Conservation (phyloP, 2,888 invertebrate genomes). For the Gymnosoma rotundatum region DNA sequence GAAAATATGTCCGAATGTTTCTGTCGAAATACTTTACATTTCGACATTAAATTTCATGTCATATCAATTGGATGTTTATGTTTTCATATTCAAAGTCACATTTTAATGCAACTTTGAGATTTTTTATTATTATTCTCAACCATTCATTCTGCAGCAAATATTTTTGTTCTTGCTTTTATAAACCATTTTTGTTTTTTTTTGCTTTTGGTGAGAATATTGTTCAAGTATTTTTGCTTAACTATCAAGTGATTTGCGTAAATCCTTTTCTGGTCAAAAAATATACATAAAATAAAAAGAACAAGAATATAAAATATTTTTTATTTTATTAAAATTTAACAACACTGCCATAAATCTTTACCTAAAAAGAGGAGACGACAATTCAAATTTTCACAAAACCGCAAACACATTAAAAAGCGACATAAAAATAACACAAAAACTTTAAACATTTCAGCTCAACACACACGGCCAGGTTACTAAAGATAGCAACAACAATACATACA, state of each 20-base stretch:
- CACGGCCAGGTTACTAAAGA: constrained; percentile 65
- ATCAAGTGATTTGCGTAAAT: constrained; percentile 71
- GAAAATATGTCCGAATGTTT: background rate
- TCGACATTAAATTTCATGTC: constrained; percentile 28
- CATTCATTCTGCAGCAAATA: constrained; percentile 59
- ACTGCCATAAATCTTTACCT: constrained; percentile 80
- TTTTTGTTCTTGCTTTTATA: constrained; percentile 11
- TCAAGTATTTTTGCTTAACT: constrained; percentile 67
- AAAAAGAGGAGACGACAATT: constrained; percentile 78
- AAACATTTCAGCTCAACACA: constrained; percentile 56
- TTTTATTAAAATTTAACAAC: constrained; percentile 81
- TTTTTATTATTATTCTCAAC: background rate
- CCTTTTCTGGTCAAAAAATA: constrained; percentile 65
- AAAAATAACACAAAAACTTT: constrained; percentile 45
- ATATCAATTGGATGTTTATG: constrained; percentile 48
- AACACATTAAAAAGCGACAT: constrained; percentile 67
- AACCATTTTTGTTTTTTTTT: constrained; percentile 6
- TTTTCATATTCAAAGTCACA: constrained; percentile 44
- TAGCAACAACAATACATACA: constrained; percentile 57
- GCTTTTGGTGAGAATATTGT: constrained; percentile 64
- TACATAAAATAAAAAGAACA: constrained; percentile 57
- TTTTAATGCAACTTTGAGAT: constrained; percentile 21
- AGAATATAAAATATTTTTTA: constrained; percentile 75
- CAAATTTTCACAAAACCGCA: constrained; percentile 77
- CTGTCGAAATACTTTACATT: constrained; percentile 16